These are phyloP conservation scores for Lycocerus yunnanus DNA, from an alignment of 2,888 invertebrate species.

Conservation along the genomic window DNA sequence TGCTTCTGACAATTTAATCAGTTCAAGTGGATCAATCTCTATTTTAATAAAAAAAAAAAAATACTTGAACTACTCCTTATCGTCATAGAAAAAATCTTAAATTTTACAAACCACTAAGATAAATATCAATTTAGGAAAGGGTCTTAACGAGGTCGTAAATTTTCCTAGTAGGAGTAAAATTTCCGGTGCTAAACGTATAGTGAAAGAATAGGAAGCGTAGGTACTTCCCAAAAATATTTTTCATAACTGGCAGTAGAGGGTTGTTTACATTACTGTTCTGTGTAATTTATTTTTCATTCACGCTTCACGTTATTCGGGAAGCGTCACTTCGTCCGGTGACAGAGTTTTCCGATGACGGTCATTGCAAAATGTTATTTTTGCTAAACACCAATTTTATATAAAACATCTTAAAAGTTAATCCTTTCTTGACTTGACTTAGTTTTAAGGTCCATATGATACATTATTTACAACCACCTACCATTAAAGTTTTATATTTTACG, in stretches of 20 bases:
- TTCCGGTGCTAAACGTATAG: background rate
- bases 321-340: too few species aligned
- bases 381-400: background rate
- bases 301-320: too few species aligned
- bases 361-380: too few species aligned
- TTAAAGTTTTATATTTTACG: background rate
- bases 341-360: too few species aligned
- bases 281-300: background rate
- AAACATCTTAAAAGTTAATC: background rate
- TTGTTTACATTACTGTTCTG: background rate
- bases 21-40: background rate
- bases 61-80: background rate
- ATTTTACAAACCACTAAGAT: background rate
- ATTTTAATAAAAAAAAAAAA: background rate
- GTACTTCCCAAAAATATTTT: background rate
- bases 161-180: background rate
- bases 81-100: background rate
- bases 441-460: background rate
- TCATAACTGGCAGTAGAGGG: background rate
- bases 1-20: background rate
- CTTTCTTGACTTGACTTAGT: background rate
- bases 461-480: background rate
- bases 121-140: background rate
- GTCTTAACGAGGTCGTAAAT: background rate
- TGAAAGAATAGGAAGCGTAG: background rate